Base-by-base conservation (phyloP, 2,113 vertebrate species). In the Parotia lawesii region DNA sequence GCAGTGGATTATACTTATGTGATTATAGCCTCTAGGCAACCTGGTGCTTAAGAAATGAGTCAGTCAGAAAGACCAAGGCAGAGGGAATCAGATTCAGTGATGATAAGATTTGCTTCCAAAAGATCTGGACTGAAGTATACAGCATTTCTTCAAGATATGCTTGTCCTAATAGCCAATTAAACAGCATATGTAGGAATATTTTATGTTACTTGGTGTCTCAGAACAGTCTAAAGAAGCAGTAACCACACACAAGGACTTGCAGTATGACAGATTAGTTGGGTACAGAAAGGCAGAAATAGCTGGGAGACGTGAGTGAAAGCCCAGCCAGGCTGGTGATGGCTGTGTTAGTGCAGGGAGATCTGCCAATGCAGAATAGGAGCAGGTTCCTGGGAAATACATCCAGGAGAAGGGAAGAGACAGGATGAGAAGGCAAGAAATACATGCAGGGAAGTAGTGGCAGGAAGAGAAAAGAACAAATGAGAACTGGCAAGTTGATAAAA, bases 391-490 rank as follows among this genome's bases (percentile, higher is more conserved):
- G 93, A 96, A 91, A 90, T 44, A 45, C 10, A 70, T 76, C 54
- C n/a, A n/a, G 78, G 67, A 66, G 73, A 90, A 91, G n/a, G 60
- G 91, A 91, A 94, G 72, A 89, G 71, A 42, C 25, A 40, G 75
- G 89, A 85, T 38, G 2, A 94, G 83, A 56, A 83, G 65, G 44
- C 54, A 74, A 95, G 74, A 71, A 93, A 67, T 60, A 47, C 29
- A 10, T 85, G 87, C 1, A 0, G 71, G 82, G 67, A 72, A 91
- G 64, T 40, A 71, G 72, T 38, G 1, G n/a, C 90, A 97, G 95
- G 87, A 94, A 96, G 67, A 95, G 93, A 91, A 95, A 94, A 93
- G 89, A 91, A 94, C 77, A 94, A 90, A 93, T 86, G 85, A 83
- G 79, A 84, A 84, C 93, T 93, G 85, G 87, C 82, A 60, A 88